phyloP scores from a whole-genome alignment of 2,888 invertebrate genomes.

The Napeogenes sylphis region DNA sequence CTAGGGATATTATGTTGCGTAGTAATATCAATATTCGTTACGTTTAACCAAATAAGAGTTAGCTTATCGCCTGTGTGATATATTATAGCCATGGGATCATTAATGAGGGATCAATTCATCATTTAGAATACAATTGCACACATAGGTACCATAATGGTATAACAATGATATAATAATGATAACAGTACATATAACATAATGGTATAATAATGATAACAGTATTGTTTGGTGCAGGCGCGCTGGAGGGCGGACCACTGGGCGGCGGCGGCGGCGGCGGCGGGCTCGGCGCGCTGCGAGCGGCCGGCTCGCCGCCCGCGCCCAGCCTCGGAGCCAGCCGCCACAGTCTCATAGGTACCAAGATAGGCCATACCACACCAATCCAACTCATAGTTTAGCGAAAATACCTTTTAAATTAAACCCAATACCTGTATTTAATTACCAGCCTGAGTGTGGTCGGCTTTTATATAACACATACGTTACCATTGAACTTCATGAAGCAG shows the following conservation, averaged over 20 bases:
- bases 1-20: background rate
- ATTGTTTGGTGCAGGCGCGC: conserved; percentile 60
- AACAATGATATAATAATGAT: too few relatives aligned
- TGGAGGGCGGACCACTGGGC: conserved; percentile 76
- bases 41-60: background rate
- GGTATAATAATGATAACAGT: background rate
- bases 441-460: too few relatives aligned
- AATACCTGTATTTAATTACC: too few relatives aligned
- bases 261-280: conserved; percentile 74
- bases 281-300: conserved; percentile 71
- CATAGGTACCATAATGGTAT: too few relatives aligned
- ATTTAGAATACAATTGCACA: background rate
- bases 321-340: conserved; percentile 75
- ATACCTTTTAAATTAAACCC: too few relatives aligned
- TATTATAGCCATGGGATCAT: conserved; percentile 1
- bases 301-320: conserved; percentile 75
- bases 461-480: too few relatives aligned
- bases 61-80: conserved; percentile 1
- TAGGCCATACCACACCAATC: background rate
- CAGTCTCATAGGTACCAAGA: conserved; percentile 64
- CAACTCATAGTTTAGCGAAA: too few relatives aligned
- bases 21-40: conserved; percentile 4
- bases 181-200: too few relatives aligned
- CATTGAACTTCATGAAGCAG: too few relatives aligned
- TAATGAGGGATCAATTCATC: background rate